phyloP scores from a whole-genome alignment of 2,113 vertebrate species.

The Megatriorchis doriae region DNA sequence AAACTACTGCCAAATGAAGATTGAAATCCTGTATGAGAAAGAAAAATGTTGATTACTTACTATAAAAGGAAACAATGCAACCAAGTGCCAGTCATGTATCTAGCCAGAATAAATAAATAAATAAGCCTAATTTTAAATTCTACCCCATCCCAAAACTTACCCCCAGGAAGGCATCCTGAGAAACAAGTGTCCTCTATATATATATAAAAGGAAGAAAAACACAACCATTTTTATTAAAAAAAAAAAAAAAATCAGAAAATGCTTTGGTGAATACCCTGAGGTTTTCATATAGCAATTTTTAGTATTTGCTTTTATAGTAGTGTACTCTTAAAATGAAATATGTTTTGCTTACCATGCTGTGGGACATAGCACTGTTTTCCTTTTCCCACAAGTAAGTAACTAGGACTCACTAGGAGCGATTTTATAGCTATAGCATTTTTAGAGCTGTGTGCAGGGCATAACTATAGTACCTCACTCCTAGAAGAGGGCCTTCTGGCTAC shows the following conservation, averaged over 20 bases:
- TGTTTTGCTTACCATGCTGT: not conserved
- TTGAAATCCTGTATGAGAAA: not conserved
- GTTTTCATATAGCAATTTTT: constrained; percentile 8
- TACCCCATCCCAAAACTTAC: not conserved
- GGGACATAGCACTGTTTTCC: not conserved
- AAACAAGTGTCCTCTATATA: not conserved
- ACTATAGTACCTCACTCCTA: not conserved
- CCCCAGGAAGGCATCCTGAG: not conserved
- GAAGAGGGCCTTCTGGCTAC: not conserved
- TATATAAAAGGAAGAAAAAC: not conserved
- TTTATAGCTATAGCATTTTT: not conserved
- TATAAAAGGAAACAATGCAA: not conserved
- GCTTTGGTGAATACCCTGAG: not conserved
- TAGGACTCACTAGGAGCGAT: not conserved
- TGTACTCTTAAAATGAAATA: not conserved
- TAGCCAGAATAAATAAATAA: not conserved
- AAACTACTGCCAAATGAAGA: not conserved
- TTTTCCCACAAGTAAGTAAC: not conserved
- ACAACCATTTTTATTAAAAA: not conserved
- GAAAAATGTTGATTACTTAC: not conserved
- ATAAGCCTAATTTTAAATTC: not conserved
- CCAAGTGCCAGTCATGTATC: not conserved
- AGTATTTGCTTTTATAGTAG: constrained; percentile 9
- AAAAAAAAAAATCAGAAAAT: not conserved
- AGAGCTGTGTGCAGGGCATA: not conserved